Conservation (phyloP, 2,113 vertebrate genomes). For the Ceuthmochares aereus region DNA sequence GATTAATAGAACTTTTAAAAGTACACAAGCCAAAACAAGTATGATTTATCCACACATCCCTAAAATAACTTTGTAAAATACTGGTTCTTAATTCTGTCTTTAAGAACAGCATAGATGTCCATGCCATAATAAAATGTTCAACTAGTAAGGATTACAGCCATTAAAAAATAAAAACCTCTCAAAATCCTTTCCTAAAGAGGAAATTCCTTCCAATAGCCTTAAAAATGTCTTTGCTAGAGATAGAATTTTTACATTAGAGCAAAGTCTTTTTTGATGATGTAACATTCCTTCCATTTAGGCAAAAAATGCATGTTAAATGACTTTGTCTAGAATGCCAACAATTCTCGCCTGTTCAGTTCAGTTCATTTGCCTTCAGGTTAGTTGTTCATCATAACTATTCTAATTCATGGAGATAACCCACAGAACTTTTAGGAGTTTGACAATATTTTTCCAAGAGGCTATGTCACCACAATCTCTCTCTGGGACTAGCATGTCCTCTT, state of each 20-base stretch:
- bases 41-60: neutral
- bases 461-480: neutral
- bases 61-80: neutral
- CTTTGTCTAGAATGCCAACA: constrained; percentile 12
- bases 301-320: constrained; percentile 30
- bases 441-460: constrained; percentile 1
- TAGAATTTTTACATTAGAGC: neutral
- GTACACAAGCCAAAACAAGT: neutral
- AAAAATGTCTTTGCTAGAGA: neutral
- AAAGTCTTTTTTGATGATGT: constrained; percentile 34
- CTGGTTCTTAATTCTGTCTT: neutral
- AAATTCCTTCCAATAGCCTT: constrained; percentile 21
- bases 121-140: neutral
- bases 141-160: neutral
- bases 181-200: constrained; percentile 17
- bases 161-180: neutral
- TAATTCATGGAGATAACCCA: constrained; percentile 16
- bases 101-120: neutral
- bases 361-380: constrained; percentile 31
- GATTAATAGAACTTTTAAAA: neutral
- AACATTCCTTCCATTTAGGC: constrained; percentile 20
- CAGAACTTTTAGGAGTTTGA: neutral
- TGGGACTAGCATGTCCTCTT: neutral
- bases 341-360: neutral
- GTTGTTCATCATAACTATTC: neutral